Evolutionary conservation across 2,113 vertebrate species (phyloP).

Genomic region (Dendropsophus ebraccatus): DNA sequence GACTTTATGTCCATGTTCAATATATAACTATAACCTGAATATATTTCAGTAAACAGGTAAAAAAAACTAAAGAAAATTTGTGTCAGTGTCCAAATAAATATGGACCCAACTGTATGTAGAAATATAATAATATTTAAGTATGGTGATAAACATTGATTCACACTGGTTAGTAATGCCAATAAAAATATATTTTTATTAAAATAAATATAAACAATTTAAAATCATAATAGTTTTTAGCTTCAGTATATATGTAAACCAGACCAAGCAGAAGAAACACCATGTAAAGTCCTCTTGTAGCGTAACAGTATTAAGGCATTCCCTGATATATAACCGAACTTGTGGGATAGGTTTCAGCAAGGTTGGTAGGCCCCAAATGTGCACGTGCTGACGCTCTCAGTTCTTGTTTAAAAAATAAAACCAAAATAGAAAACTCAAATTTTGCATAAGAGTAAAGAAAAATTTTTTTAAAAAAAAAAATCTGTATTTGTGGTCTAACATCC

Average conservation of each 20-base stretch:
- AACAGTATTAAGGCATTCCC: background rate
- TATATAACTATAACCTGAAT: too few relatives aligned
- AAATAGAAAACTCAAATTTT: background rate
- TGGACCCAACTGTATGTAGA: background rate
- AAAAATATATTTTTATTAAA: constrained; percentile 39
- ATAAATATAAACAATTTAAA: constrained; percentile 25
- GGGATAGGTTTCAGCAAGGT: background rate
- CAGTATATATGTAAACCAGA: background rate
- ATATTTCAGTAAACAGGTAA: too few relatives aligned
- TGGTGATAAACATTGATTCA: background rate
- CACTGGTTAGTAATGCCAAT: background rate
- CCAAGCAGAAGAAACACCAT: background rate
- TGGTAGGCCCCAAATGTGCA: background rate
- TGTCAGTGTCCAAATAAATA: too few relatives aligned
- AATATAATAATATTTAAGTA: background rate
- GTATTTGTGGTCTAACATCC: background rate
- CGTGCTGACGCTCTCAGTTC: too few relatives aligned
- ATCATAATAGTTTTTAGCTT: background rate
- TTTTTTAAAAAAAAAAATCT: too few relatives aligned
- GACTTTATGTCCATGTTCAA: too few relatives aligned
- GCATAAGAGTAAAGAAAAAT: too few relatives aligned
- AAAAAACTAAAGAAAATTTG: too few relatives aligned
- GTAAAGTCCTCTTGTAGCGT: background rate
- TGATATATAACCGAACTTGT: background rate
- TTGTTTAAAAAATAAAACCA: background rate